A percentile compares a stretch with the other conserved stretches of the same genome.
These are phyloP conservation scores for Steinernema khuongi DNA, from an alignment of 1,140 invertebrate species.

Conservation along the genomic window DNA sequence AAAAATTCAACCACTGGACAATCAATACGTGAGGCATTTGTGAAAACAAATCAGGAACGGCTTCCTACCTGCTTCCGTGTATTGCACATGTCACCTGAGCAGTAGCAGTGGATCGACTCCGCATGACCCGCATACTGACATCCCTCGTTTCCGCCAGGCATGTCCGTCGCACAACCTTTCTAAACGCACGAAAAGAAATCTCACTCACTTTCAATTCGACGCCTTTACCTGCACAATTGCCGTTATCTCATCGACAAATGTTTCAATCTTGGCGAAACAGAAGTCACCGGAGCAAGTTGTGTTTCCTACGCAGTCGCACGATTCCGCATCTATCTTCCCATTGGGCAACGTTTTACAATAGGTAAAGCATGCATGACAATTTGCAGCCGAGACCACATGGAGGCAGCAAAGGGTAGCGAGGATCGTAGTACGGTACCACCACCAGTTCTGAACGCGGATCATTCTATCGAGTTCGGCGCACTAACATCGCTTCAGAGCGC, in stretches of 20 bases:
- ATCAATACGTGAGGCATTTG: neutral
- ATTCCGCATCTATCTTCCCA: conserved; percentile 23
- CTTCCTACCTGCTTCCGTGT: conserved; percentile 44
- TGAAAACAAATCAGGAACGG: neutral
- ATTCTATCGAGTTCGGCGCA: too few species aligned
- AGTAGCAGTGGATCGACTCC: conserved; percentile 57
- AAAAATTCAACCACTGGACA: conserved; percentile 23
- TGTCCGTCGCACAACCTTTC: conserved; percentile 54
- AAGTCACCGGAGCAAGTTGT: conserved; percentile 46
- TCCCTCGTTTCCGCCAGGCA: conserved; percentile 47
- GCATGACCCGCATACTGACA: conserved; percentile 57
- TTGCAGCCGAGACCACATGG: neutral
- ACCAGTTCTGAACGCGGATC: too few species aligned
- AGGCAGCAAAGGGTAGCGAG: neutral
- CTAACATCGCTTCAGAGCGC: neutral
- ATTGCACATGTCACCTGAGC: conserved; percentile 51
- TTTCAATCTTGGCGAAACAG: conserved; percentile 56
- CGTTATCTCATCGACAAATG: conserved; percentile 48
- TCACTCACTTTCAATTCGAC: conserved; percentile 10
- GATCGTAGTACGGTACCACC: neutral
- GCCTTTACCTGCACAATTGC: conserved; percentile 54
- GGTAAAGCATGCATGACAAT: conserved; percentile 39
- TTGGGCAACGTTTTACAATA: conserved; percentile 32
- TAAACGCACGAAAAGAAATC: conserved; percentile 38
- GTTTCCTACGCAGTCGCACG: conserved; percentile 25